phyloP scores from a whole-genome alignment of 2,797 vertebrate species.

The Pseudochirops corinnae region DNA sequence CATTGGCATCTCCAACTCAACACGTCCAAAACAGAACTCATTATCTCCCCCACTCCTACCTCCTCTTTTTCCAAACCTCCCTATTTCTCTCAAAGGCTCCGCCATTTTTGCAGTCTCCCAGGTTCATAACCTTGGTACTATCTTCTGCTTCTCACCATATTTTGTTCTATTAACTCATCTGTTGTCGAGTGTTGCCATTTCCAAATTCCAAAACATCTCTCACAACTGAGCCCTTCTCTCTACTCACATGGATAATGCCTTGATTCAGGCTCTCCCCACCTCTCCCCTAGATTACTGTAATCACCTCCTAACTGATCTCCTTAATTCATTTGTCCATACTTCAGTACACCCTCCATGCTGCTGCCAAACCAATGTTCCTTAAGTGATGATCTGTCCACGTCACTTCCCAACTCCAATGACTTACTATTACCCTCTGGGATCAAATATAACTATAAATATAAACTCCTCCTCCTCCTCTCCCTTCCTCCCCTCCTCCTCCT shows the following conservation, averaged over 20 bases:
- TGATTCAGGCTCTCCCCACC: neutral
- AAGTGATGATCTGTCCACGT: neutral
- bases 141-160: neutral
- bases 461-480: rapidly evolving
- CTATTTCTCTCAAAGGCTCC: neutral
- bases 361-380: neutral
- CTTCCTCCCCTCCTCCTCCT: too few relatives aligned
- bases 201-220: neutral
- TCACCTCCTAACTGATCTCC: neutral
- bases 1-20: neutral
- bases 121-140: neutral
- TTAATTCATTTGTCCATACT: neutral
- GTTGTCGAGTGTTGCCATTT: neutral
- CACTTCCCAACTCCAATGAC: neutral
- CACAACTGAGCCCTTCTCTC: neutral
- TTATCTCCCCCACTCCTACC: neutral
- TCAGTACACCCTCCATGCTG: neutral
- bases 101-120: neutral
- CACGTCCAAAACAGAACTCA: too few relatives aligned
- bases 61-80: neutral
- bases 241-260: neutral
- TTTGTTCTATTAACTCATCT: neutral
- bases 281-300: neutral
- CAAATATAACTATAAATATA: neutral
- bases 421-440: neutral